Percentiles rank a stretch among this genome's conserved stretches.
phyloP scores from a whole-genome alignment of 2,797 vertebrate species.

The Sphaeramia orbicularis region DNA sequence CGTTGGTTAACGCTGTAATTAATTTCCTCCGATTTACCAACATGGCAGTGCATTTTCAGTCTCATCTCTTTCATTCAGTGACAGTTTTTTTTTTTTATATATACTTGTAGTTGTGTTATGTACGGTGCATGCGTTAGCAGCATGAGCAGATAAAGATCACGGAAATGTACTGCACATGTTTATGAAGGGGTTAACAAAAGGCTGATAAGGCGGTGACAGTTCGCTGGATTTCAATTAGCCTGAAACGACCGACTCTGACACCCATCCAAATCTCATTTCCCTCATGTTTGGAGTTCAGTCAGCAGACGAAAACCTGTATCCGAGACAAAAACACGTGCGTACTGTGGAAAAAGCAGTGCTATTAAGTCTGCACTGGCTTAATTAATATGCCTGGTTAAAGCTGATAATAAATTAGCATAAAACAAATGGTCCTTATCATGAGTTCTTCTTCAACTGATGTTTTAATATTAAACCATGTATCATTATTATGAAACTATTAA shows the following conservation, averaged over 20 bases:
- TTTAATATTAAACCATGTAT: no score
- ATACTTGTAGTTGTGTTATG: no score
- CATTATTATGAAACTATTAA: no score
- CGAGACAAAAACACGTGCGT: slow-evolving; percentile 2
- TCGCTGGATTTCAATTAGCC: slow-evolving; percentile 63
- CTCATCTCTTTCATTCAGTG: not conserved
- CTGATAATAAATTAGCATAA: slow-evolving; percentile 18
- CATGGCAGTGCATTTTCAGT: slow-evolving; percentile 3
- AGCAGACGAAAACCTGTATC: slow-evolving; percentile 9
- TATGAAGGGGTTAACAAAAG: slow-evolving; percentile 42
- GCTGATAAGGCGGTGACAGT: slow-evolving; percentile 10
- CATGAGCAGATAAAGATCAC: not conserved
- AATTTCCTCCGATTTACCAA: slow-evolving; percentile 20
- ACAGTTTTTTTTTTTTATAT: no score
- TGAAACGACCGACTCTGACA: slow-evolving; percentile 39
- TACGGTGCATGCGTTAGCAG: no score
- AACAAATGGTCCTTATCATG: not conserved
- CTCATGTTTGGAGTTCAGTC: slow-evolving; percentile 20
- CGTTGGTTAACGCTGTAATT: slow-evolving; percentile 40
- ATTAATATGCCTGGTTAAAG: slow-evolving; percentile 2
- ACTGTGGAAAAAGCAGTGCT: not conserved
- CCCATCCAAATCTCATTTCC: slow-evolving; percentile 52
- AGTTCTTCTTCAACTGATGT: not conserved
- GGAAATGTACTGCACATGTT: slow-evolving; percentile 14
- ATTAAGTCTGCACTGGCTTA: not conserved